These are phyloP conservation scores for Sander lucioperca DNA, from an alignment of 2,113 vertebrate species.

Conservation along the genomic window DNA sequence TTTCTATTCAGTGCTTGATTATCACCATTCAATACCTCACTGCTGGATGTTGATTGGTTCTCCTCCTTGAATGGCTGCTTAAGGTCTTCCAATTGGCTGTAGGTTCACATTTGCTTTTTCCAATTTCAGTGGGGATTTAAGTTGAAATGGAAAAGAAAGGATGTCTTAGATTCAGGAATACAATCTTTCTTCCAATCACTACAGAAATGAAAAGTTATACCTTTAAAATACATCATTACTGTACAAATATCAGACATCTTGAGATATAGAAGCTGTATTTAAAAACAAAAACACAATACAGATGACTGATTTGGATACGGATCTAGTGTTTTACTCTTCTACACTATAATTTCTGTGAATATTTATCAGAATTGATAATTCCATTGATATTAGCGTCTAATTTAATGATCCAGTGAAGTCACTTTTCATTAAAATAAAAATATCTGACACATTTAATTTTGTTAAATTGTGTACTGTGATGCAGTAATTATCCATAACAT, in stretches of 20 bases:
- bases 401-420: background rate
- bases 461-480: background rate
- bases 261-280: background rate
- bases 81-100: conserved; percentile 32
- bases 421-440: background rate
- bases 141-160: conserved; percentile 47
- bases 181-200: conserved; percentile 10
- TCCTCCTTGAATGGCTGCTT: conserved; percentile 42
- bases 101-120: conserved; percentile 41
- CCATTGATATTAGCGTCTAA: background rate
- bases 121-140: conserved; percentile 25
- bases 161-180: conserved; percentile 15
- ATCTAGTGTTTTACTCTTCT: background rate
- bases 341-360: background rate
- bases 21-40: conserved; percentile 52
- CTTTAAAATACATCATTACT: background rate
- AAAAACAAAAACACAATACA: background rate
- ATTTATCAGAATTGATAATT: background rate
- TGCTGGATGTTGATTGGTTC: conserved; percentile 56
- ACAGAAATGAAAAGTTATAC: conserved; percentile 29
- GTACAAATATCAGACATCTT: conserved; percentile 19
- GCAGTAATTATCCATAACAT: background rate
- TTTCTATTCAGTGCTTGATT: conserved; percentile 58
- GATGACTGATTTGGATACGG: background rate
- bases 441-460: background rate